phyloP scores from a whole-genome alignment of 1,140 invertebrate species.

The Nylanderia fulva region DNA sequence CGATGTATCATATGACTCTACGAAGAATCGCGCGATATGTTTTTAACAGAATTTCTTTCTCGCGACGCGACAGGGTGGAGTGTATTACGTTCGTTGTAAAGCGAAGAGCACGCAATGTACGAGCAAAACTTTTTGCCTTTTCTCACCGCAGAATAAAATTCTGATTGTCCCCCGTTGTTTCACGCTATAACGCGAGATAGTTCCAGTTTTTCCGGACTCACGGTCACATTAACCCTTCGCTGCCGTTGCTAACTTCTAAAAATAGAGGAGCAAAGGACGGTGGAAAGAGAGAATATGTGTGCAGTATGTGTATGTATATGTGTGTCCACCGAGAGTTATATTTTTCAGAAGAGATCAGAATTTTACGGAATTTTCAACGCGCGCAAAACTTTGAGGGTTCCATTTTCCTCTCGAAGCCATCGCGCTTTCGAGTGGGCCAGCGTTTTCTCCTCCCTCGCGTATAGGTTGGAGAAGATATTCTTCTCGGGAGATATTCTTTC shows the following conservation, averaged over 20 bases:
- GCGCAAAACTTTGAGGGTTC: not conserved
- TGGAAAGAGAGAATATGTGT: not conserved
- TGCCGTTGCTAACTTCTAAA: conserved; percentile 37
- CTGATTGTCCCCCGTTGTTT: conserved; percentile 19
- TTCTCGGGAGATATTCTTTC: conserved; percentile 10
- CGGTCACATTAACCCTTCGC: conserved; percentile 36
- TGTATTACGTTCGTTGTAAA: conserved; percentile 8
- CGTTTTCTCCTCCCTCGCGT: not conserved
- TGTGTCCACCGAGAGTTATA: not conserved
- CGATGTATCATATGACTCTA: not conserved
- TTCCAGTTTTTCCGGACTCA: conserved; percentile 43
- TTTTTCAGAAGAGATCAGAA: conserved; percentile 13
- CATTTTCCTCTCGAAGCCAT: not conserved
- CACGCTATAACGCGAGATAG: conserved; percentile 21
- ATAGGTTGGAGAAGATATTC: too few species aligned
- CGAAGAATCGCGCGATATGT: conserved; percentile 6
- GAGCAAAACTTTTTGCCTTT: conserved; percentile 20
- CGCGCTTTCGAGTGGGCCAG: not conserved
- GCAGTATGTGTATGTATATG: not conserved
- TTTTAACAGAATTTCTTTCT: conserved; percentile 51
- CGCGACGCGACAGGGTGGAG: too few species aligned
- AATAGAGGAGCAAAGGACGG: conserved; percentile 11
- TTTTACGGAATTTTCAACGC: not conserved
- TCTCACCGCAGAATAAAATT: conserved; percentile 24
- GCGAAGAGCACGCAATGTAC: conserved; percentile 26